These are phyloP conservation scores for Thalassoma bifasciatum DNA, from an alignment of 2,113 vertebrate genomes.

Conservation along the genomic window DNA sequence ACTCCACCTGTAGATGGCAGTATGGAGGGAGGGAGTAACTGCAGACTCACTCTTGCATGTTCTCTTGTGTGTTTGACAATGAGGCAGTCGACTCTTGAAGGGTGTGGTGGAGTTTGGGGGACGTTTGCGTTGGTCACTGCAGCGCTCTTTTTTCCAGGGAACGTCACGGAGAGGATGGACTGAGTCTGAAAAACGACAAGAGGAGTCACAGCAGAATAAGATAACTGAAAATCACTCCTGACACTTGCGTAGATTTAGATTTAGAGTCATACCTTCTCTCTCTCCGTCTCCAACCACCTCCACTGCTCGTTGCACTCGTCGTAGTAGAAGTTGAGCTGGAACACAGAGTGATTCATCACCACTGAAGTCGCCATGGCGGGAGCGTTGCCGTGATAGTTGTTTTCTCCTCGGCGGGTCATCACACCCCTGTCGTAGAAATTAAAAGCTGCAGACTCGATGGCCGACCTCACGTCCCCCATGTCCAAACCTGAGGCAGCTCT, in stretches of 20 bases:
- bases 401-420: constrained; percentile 64
- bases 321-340: constrained; percentile 80
- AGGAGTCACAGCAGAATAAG: too few species aligned
- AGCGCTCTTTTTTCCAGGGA: constrained; percentile 63
- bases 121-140: constrained; percentile 39
- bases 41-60: constrained; percentile 75
- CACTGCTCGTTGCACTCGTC: constrained; percentile 88
- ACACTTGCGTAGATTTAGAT: too few species aligned
- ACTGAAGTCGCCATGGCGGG: constrained; percentile 41
- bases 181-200: constrained; percentile 74
- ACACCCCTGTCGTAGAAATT: constrained; percentile 71
- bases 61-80: constrained; percentile 79
- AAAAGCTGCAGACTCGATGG: constrained; percentile 67
- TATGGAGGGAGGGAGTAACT: background rate
- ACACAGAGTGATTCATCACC: constrained; percentile 71
- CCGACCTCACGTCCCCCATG: constrained; percentile 63
- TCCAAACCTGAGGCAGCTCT: constrained; percentile 51
- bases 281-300: constrained; percentile 85
- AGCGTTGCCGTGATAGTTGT: constrained; percentile 61
- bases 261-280: constrained; percentile 89
- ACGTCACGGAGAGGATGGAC: constrained; percentile 68
- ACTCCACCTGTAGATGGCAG: constrained; percentile 47
- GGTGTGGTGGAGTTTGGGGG: constrained; percentile 73
- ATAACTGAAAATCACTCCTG: too few species aligned
- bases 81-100: constrained; percentile 77